Evolutionary conservation across 2,113 vertebrate genomes (phyloP), one percentile per base, ranked within the genome.

Genomic region (Prunella himalayana): DNA sequence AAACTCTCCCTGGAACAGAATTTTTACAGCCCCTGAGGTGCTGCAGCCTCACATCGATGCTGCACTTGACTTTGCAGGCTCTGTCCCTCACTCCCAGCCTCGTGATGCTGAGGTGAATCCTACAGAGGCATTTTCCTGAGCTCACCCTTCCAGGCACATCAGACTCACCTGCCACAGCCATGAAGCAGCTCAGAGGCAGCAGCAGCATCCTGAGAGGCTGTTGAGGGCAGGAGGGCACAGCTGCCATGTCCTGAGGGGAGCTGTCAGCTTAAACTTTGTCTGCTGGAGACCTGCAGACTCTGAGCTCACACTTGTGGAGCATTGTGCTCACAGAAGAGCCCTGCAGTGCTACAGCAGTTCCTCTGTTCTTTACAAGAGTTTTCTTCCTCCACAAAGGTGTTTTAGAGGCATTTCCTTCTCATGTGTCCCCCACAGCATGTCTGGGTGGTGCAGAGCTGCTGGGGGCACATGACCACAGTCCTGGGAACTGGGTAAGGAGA

Each of bases 351-450:
- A 20, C 31, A 47, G 64, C 25, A 45, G 23, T 9, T 88, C 25
- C 28, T 80, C 64, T 64, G 23, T 8, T 73, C 71, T 66, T 61
- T 30, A 47, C 11, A 70, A 13, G 21, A 82, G n/a, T 19, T 39
- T 63, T 77, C 50, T 54, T 59, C 30, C 56, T 60, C 59, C 54
- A 42, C 59, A 77, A 28, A 53, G 33, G n/a, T 82, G 80, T n/a
- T 90, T 76, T 14, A 78, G 11, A 70, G 31, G 18, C 10, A 19
- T 42, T 53, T 82, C 44, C 47, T 73, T 47, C 47, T 50, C 45
- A 3, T 0, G 5, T 14, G 64, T 82, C 49, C 1, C 0, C 17
- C 69, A 37, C 21, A 60, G 71, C 0, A 0, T n/a, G 49, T 35
- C 79, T 65, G 33, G 33, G 60, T 63, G 85, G 50, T 75, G 78